Conservation (phyloP, 2,113 vertebrate genomes). For the Aplodontia rufa region DNA sequence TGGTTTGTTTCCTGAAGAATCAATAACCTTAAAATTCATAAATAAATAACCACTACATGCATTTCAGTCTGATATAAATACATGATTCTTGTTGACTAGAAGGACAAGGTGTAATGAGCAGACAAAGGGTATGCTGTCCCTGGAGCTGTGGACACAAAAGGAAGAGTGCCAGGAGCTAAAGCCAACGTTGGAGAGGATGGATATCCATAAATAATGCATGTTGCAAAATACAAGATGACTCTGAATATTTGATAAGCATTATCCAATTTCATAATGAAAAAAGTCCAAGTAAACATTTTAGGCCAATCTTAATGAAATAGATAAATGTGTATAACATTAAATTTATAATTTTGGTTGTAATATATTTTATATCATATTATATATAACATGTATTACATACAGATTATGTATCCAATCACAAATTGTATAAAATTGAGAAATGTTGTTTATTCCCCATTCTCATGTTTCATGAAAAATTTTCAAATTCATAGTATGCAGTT, state of each 20-base stretch:
- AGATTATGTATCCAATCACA: background rate
- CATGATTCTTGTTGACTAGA: background rate
- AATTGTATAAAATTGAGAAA: background rate
- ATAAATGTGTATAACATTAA: background rate
- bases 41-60: background rate
- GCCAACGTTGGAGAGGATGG: background rate
- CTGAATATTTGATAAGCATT: background rate
- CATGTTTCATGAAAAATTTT: background rate
- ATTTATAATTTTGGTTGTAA: background rate
- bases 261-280: background rate
- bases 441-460: background rate
- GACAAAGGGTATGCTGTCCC: background rate
- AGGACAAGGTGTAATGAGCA: background rate
- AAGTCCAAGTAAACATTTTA: background rate
- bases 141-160: background rate
- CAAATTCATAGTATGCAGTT: background rate
- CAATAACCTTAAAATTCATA: constrained; percentile 26
- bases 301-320: background rate
- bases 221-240: background rate
- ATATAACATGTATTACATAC: background rate
- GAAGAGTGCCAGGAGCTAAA: background rate
- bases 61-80: background rate
- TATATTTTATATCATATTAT: constrained; percentile 20
- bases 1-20: background rate
- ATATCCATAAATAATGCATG: background rate